Evolutionary conservation across 2,113 vertebrate species (phyloP).

Genomic region (Semnornis frantzii): DNA sequence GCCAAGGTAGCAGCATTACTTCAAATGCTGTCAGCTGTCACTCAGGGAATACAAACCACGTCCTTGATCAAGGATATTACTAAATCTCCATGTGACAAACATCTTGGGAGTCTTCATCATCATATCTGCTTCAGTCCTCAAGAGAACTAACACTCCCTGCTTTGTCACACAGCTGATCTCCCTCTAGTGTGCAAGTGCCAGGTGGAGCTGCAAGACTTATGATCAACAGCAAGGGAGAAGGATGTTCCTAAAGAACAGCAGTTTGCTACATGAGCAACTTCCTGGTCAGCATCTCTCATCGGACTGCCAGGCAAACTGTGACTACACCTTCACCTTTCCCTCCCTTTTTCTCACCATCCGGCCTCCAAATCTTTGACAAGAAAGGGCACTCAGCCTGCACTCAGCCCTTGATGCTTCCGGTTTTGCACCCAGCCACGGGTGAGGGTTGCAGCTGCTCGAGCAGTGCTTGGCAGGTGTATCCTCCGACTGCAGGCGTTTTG

Average conservation of each 20-base stretch:
- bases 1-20: background rate
- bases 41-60: background rate
- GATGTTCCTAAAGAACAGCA: background rate
- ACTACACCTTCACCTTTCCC: constrained; percentile 17
- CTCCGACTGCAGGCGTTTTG: constrained; percentile 45
- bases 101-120: background rate
- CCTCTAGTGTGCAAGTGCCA: background rate
- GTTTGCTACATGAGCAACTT: background rate
- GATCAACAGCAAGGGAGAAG: background rate
- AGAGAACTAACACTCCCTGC: background rate
- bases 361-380: background rate
- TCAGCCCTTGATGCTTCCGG: background rate
- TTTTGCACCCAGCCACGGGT: constrained; percentile 9
- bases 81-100: background rate
- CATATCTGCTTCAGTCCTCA: background rate
- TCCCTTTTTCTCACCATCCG: background rate
- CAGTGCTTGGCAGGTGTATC: constrained; percentile 66
- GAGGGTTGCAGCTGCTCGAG: constrained; percentile 49
- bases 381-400: background rate
- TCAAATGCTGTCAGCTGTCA: background rate
- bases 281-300: background rate
- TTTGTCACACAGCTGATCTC: background rate
- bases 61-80: background rate
- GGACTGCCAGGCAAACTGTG: constrained; percentile 20
- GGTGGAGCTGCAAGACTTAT: background rate